Evolutionary conservation across 1,140 invertebrate genomes (phyloP).

Genomic region (Caenorhabditis brenneri): DNA sequence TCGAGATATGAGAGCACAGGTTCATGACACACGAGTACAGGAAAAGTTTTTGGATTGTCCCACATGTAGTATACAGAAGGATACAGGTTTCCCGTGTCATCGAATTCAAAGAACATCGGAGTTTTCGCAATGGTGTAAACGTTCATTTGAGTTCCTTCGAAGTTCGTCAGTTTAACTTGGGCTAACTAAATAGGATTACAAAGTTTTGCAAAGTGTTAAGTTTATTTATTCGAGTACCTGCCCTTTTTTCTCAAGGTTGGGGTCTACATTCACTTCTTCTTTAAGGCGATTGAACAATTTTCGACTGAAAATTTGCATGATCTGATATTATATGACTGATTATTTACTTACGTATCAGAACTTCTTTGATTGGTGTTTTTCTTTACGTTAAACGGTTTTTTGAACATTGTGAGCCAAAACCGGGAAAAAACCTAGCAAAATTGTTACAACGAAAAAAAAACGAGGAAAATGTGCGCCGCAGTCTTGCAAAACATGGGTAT

Average conservation of each 20-base stretch:
- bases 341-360: slow-evolving; percentile 56
- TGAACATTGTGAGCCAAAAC: slow-evolving; percentile 53
- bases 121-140: slow-evolving; percentile 55
- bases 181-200: slow-evolving; percentile 49
- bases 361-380: slow-evolving; percentile 55
- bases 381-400: slow-evolving; percentile 58
- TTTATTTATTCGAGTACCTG: background rate
- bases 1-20: slow-evolving; percentile 50
- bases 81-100: slow-evolving; percentile 30
- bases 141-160: slow-evolving; percentile 38
- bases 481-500: background rate
- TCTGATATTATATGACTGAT: background rate
- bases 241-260: background rate
- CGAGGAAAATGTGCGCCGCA: background rate
- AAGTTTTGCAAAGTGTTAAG: background rate
- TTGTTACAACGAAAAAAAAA: background rate
- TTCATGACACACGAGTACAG: slow-evolving; percentile 51
- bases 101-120: slow-evolving; percentile 58
- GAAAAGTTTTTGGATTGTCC: slow-evolving; percentile 29
- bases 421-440: background rate
- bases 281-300: slow-evolving; percentile 42
- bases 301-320: slow-evolving; percentile 44
- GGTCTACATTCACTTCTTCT: background rate
- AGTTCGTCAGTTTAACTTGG: slow-evolving; percentile 46
- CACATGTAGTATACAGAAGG: slow-evolving; percentile 55